Percentiles rank a stretch among this genome's conserved stretches.
These are phyloP conservation scores for Dipodomys stephensi DNA, from an alignment of 2,113 vertebrate genomes.

Conservation along the genomic window DNA sequence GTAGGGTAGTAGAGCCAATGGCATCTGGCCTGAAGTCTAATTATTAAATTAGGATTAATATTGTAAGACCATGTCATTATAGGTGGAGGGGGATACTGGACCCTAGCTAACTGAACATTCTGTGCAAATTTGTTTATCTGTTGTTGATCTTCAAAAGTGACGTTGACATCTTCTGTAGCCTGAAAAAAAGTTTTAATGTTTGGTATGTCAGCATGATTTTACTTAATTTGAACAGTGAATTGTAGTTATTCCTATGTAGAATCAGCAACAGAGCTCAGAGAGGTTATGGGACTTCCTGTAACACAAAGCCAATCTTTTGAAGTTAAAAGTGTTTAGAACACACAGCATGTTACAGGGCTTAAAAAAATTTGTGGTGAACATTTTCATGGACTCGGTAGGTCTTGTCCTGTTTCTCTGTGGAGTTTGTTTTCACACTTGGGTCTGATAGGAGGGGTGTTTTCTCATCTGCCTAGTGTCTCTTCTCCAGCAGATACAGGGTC, in stretches of 20 bases:
- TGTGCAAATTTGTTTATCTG: too few relatives aligned
- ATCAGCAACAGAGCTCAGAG: not conserved
- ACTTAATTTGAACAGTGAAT: not conserved
- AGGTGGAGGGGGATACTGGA: rapidly evolving
- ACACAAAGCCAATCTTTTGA: not conserved
- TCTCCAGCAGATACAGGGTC: not conserved
- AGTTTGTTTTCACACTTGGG: not conserved
- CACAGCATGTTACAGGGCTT: not conserved
- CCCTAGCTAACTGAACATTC: too few relatives aligned
- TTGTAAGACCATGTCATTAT: not conserved
- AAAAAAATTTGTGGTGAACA: rapidly evolving
- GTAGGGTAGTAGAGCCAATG: too few relatives aligned
- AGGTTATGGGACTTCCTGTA: not conserved
- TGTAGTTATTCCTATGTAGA: rapidly evolving
- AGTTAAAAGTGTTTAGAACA: not conserved
- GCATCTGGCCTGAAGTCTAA: not conserved
- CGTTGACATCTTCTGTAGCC: too few relatives aligned
- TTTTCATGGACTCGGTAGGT: not conserved
- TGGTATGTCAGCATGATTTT: not conserved
- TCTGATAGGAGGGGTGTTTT: not conserved
- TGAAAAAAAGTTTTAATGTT: not conserved
- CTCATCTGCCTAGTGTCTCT: not conserved
- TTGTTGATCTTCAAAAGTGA: too few relatives aligned
- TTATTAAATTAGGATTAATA: not conserved
- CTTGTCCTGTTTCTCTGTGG: not conserved